A percentile compares a stretch with the other conserved stretches of the same genome.
Conservation (phyloP, 2,888 invertebrate species). For the Calliscelio sp. region DNA sequence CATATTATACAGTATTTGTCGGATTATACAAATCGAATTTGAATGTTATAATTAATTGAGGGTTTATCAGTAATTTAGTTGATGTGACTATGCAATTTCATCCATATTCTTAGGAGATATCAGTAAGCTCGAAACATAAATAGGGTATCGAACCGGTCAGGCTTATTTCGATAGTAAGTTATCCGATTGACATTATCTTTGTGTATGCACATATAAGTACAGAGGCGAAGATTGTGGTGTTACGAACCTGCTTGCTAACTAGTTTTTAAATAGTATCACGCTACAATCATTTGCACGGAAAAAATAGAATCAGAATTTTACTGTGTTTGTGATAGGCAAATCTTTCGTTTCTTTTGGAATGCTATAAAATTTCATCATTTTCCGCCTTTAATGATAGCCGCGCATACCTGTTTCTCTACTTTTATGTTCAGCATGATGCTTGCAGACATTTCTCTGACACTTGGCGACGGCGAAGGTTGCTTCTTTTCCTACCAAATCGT, state of each 20-base stretch:
- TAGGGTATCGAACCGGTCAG: slow-evolving; percentile 61
- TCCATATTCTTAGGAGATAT: slow-evolving; percentile 44
- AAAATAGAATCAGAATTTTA: slow-evolving; percentile 45
- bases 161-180: slow-evolving; percentile 28
- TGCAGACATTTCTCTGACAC: slow-evolving; percentile 23
- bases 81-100: slow-evolving; percentile 52
- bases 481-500: slow-evolving; percentile 54
- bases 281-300: slow-evolving; percentile 22
- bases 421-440: background rate
- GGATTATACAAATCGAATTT: slow-evolving; percentile 58
- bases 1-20: slow-evolving; percentile 30
- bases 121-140: slow-evolving; percentile 23
- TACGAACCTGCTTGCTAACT: slow-evolving; percentile 57
- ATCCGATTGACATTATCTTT: slow-evolving; percentile 60
- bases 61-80: slow-evolving; percentile 51
- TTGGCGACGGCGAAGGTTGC: slow-evolving; percentile 43
- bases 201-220: slow-evolving; percentile 25
- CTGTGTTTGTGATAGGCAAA: slow-evolving; percentile 24
- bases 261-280: slow-evolving; percentile 40
- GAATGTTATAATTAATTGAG: slow-evolving; percentile 57
- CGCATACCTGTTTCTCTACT: slow-evolving; percentile 37
- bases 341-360: slow-evolving; percentile 15
- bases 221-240: slow-evolving; percentile 22
- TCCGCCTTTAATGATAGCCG: background rate
- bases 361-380: slow-evolving; percentile 30